phyloP scores from a whole-genome alignment of 1,140 invertebrate genomes.

The Cydia fagiglandana region DNA sequence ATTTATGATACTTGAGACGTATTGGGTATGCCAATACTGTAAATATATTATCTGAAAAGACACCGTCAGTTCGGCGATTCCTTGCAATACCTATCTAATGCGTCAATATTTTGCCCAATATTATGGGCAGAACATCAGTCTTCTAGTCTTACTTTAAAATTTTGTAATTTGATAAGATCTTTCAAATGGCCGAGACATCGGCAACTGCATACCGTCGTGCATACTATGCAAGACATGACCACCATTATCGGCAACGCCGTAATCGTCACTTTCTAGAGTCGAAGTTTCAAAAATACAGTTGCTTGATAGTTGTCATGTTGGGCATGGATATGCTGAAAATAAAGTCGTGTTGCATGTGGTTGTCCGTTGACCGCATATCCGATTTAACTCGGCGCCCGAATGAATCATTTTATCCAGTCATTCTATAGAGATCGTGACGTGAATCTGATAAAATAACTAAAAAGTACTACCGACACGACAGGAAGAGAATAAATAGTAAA shows the following conservation, averaged over 20 bases:
- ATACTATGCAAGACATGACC: no score
- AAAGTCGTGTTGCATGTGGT: neutral
- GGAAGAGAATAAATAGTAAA: slow-evolving; percentile 29
- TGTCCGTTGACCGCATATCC: neutral
- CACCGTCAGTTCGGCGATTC: no score
- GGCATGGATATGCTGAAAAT: neutral
- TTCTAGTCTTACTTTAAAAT: no score
- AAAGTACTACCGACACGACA: slow-evolving; percentile 27
- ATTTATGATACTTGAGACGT: neutral
- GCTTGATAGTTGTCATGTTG: neutral
- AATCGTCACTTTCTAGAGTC: no score
- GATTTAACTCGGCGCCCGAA: neutral
- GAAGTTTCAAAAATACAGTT: neutral
- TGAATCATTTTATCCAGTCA: slow-evolving; percentile 19
- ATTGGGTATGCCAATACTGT: neutral
- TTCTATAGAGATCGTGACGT: slow-evolving; percentile 20
- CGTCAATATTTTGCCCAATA: no score
- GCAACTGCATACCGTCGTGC: no score
- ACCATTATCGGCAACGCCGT: no score
- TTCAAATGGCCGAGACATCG: no score
- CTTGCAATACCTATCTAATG: no score
- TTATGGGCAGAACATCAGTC: no score
- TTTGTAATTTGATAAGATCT: no score
- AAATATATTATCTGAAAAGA: no score
- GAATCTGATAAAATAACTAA: slow-evolving; percentile 1